Evolutionary conservation across 1,140 invertebrate genomes (phyloP).

Genomic region (Drosophila fuyamai): DNA sequence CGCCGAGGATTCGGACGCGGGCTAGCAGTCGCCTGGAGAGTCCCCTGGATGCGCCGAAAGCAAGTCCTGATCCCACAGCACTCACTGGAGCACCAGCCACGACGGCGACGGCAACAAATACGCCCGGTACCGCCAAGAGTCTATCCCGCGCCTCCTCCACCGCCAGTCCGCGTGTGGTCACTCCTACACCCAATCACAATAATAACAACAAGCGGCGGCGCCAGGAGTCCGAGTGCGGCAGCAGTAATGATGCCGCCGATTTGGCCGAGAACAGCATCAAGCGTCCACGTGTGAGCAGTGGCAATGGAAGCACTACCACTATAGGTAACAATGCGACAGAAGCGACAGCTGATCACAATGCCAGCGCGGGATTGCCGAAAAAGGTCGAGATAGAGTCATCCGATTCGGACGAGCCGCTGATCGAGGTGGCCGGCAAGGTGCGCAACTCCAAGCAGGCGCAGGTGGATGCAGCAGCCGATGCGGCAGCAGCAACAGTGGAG

Average conservation of each 20-base stretch:
- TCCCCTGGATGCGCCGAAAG: constrained; percentile 87
- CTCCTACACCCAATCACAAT: constrained; percentile 67
- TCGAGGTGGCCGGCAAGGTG: constrained; percentile 89
- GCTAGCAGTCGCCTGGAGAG: constrained; percentile 90
- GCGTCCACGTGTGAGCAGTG: constrained; percentile 55
- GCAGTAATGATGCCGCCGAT: constrained; percentile 47
- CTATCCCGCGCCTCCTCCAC: constrained; percentile 50
- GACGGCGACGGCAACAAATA: neutral
- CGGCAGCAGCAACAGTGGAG: constrained; percentile 48
- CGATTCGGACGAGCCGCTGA: constrained; percentile 92
- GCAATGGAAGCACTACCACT: constrained; percentile 6
- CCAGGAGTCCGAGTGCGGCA: constrained; percentile 89
- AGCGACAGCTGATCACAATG: constrained; percentile 24
- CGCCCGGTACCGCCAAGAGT: constrained; percentile 36
- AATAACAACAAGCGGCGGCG: constrained; percentile 88
- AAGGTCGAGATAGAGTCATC: constrained; percentile 87
- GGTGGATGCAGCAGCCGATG: constrained; percentile 45
- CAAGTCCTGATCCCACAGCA: constrained; percentile 85
- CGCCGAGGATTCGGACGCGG: constrained; percentile 87
- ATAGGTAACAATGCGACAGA: constrained; percentile 15
- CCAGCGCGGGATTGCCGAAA: constrained; percentile 23
- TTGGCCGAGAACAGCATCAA: constrained; percentile 39
- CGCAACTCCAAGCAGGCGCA: constrained; percentile 85
- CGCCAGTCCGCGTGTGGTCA: constrained; percentile 57
- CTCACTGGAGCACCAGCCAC: constrained; percentile 17